Base-by-base conservation (phyloP, 2,113 vertebrate species). In the Aegithalos caudatus region DNA sequence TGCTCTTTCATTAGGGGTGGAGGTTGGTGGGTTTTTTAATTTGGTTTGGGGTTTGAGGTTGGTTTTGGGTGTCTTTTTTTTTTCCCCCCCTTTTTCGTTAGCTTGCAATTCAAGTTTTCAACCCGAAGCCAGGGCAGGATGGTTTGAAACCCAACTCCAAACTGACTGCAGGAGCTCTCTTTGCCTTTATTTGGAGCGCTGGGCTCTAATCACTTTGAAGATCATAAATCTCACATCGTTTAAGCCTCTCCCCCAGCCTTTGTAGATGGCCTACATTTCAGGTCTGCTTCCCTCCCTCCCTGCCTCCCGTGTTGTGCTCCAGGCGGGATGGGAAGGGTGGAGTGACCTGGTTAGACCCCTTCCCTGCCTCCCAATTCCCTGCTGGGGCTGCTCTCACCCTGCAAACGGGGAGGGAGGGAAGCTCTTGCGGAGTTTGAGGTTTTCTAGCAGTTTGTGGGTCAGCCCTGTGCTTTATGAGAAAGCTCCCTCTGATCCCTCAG, bases 271-370 rank as follows among this genome's bases (percentile, higher is more conserved):
- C 95, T 95, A 94, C 89, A 94, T 89, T 97, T 93, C 76, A 96
- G 94, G 88, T 81, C 94, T 93, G 90, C 65, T 78, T 94, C 93
- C 95, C 95, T 96, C 65, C 70, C 74, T 96, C 65, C 70, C 74
- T 62, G 15, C 76, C 60, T 96, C 38, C 86, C 69, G 33, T 81
- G 82, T 27, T 88, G 7, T 0, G 83, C 95, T 94, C 83, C 90
- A 27, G 94, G 94, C 95, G 2, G 92, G 84, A 90, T 77, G 91
- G 64, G 85, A 90, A 97, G 95, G 95, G 95, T 95, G 94, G 94
- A 91, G 94, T 89, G 92, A 94, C 92, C 96, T 92, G 96, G 95
- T 96, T 95, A 96, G 96, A 97, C 96, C 96, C 96, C 95, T 73
- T 83, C 16, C 90, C 81, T 96, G 95, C 94, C 85, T 95, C 45